A percentile compares a stretch with the other conserved stretches of the same genome.
phyloP scores from a whole-genome alignment of 2,888 invertebrate species.

The Melanchra persicariae region DNA sequence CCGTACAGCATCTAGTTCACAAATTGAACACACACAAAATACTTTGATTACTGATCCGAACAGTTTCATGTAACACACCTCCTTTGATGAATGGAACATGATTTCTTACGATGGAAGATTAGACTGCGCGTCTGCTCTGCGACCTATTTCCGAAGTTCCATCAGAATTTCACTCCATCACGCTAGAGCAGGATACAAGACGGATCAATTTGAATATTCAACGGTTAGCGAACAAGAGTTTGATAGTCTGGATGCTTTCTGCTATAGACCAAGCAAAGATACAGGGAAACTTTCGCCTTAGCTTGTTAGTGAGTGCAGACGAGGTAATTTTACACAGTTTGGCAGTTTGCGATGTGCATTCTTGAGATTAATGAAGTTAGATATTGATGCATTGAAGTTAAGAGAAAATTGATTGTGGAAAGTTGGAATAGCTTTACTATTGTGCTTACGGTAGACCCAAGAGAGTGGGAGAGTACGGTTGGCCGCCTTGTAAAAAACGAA shows the following conservation, averaged over 20 bases:
- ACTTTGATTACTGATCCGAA: slow-evolving; percentile 49
- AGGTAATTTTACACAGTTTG: slow-evolving; percentile 72
- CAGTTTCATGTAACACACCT: slow-evolving; percentile 33
- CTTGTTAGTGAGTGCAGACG: slow-evolving; percentile 67
- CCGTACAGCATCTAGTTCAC: slow-evolving; percentile 23
- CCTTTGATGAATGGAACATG: slow-evolving; percentile 53
- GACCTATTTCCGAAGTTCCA: slow-evolving; percentile 62
- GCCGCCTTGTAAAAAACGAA: not conserved
- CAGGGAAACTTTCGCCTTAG: slow-evolving; percentile 65
- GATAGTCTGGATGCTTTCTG: slow-evolving; percentile 69
- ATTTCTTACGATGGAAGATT: slow-evolving; percentile 54
- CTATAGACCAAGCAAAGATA: slow-evolving; percentile 69
- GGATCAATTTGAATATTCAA: slow-evolving; percentile 75
- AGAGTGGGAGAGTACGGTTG: too few relatives aligned
- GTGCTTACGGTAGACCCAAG: not conserved
- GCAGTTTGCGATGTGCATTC: slow-evolving; percentile 67
- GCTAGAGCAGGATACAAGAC: slow-evolving; percentile 49
- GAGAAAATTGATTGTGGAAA: slow-evolving; percentile 23
- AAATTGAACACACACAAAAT: slow-evolving; percentile 33
- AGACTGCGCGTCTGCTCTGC: slow-evolving; percentile 40
- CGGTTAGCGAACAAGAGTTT: slow-evolving; percentile 68
- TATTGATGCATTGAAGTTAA: slow-evolving; percentile 45
- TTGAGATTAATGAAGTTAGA: slow-evolving; percentile 65
- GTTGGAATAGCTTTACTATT: slow-evolving; percentile 12
- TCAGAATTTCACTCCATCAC: slow-evolving; percentile 56